These are phyloP conservation scores for Drosophila subobscura DNA, from an alignment of 1,140 invertebrate species.

Conservation along the genomic window DNA sequence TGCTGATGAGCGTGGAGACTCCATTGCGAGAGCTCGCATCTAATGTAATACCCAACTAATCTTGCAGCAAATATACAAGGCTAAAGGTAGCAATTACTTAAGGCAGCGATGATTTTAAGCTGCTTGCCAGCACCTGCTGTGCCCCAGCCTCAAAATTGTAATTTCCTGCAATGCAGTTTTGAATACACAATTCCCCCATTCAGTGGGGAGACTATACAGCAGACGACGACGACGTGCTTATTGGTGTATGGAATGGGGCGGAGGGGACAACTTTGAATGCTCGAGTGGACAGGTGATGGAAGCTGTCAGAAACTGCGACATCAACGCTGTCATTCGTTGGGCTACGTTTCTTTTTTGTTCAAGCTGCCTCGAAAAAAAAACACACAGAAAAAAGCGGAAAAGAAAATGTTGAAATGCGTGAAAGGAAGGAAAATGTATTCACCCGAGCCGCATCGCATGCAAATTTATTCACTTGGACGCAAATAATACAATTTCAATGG, in stretches of 20 bases:
- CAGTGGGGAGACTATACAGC: constrained; percentile 32
- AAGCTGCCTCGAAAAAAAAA: constrained; percentile 12
- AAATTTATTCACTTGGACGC: constrained; percentile 72
- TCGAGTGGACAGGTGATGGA: constrained; percentile 53
- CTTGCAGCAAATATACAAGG: constrained; percentile 27
- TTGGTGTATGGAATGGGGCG: constrained; percentile 20
- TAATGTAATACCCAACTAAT: constrained; percentile 14
- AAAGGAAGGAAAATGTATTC: constrained; percentile 41
- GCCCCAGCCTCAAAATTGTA: constrained; percentile 44
- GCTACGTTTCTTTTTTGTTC: constrained; percentile 11
- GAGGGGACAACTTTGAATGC: constrained; percentile 35
- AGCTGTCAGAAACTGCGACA: constrained; percentile 58
- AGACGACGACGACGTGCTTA: constrained; percentile 38
- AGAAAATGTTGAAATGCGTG: constrained; percentile 54
- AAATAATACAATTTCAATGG: constrained; percentile 80
- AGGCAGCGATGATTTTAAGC: constrained; percentile 59
- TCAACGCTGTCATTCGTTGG: constrained; percentile 45
- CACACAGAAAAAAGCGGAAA: constrained; percentile 8
- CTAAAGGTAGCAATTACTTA: constrained; percentile 41
- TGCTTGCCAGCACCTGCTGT: constrained; percentile 30
- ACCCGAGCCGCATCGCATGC: constrained; percentile 55
- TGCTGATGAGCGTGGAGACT: too few relatives aligned
- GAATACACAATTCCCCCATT: constrained; percentile 61
- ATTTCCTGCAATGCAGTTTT: constrained; percentile 67
- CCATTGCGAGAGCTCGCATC: neutral